Conservation (phyloP, 2,113 vertebrate species). For the Melanerpes aurifrons region DNA sequence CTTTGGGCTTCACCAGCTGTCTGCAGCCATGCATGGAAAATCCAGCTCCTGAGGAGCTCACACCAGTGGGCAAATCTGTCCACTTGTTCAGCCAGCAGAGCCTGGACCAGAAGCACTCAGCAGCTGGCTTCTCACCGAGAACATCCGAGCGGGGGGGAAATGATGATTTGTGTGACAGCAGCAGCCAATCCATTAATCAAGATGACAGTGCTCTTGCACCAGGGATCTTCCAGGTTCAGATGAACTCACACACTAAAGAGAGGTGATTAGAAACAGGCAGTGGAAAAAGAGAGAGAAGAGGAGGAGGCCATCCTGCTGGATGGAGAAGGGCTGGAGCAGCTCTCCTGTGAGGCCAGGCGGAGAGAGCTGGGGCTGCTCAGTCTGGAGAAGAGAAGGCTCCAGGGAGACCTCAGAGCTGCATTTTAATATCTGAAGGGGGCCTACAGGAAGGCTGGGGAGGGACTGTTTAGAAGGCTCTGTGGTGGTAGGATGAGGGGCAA, state of each 20-base stretch:
- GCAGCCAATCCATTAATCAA: neutral
- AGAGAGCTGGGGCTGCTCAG: no score
- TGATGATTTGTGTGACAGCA: neutral
- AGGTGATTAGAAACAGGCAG: neutral
- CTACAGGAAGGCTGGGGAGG: no score
- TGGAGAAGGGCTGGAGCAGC: no score
- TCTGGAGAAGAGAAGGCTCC: no score
- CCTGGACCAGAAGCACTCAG: neutral
- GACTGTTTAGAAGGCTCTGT: no score
- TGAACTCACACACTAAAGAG: neutral
- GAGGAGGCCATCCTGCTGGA: neutral
- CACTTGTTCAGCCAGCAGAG: neutral
- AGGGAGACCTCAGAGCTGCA: no score
- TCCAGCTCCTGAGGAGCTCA: neutral
- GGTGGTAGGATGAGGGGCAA: no score
- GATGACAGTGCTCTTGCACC: neutral
- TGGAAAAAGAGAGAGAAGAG: neutral
- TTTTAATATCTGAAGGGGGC: no score
- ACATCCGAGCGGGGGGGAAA: neutral
- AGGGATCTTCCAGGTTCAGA: neutral
- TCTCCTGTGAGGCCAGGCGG: no score
- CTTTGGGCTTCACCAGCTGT: slow-evolving; percentile 7
- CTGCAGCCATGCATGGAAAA: neutral
- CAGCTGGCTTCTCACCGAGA: neutral
- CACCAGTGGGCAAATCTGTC: neutral